Base-by-base conservation (phyloP, 35 echinoderm and acorn worm species). In the Lytechinus variegatus region DNA sequence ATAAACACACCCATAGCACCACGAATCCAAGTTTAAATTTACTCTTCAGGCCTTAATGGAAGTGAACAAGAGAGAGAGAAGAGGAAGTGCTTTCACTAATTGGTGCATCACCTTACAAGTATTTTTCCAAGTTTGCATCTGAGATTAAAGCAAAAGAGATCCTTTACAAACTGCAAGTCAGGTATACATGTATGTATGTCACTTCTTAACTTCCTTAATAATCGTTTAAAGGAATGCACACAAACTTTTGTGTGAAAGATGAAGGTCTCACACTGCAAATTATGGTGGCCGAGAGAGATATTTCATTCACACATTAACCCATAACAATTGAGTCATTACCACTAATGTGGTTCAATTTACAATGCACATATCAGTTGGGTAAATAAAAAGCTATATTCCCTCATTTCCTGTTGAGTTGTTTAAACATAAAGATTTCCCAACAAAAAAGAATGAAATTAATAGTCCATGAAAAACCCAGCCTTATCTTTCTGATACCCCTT, bases 391-490 rank as follows among this genome's bases (percentile, higher is more conserved):
- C 8, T 1, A 14, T 79, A n/a, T 79, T 79, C 19, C 66, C 66
- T 79, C 66, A 79, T 79, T 79, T 79, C 66, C 66, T 79, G 66
- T 79, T n/a, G 66, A 79, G 19, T 79, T 79, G 19, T 79, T 79
- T 79, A 79, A 79, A 79, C 14, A 79, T 8, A 24, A 24, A 24
- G 66, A 4, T 79, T 79, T 79, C 66, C 33, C 66, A 79, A 16
- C 66, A 79, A 11, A 24, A 79, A 79, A 79, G 66, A n/a, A 79
- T n/a, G 16, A 79, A 79, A 24, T 79, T 79, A 79, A 79, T 79
- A 79, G 66, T 79, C 19, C 66, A 79, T 79, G 66, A n/a, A 79
- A 79, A 24, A 24, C 66, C 61, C 66, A 24, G 66, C 56, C 33
- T 44, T 44, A 2, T 44, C 33, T 24, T 24, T n/a, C n/a, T n/a